Percentiles rank a stretch among this genome's conserved stretches.
These are phyloP conservation scores for Hemiscyllium ocellatum DNA, from an alignment of 2,113 vertebrate genomes.

Conservation along the genomic window DNA sequence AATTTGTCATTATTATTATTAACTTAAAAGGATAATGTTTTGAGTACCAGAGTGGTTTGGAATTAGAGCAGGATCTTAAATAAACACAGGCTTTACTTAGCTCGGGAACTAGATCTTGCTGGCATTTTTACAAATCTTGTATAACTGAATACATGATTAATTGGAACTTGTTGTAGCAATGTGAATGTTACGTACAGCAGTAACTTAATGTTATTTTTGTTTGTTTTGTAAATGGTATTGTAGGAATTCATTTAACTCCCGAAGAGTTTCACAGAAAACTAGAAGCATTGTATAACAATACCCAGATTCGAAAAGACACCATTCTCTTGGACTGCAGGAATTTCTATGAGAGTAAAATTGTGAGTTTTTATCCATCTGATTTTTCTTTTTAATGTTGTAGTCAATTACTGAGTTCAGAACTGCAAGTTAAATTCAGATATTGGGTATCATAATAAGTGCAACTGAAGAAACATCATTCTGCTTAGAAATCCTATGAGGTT, in stretches of 20 bases:
- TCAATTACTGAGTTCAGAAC: neutral
- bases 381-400: neutral
- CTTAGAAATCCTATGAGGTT: neutral
- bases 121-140: neutral
- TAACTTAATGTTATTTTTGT: conserved; percentile 24
- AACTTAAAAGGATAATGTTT: neutral
- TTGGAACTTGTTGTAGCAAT: neutral
- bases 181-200: too few species aligned
- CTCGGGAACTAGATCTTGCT: neutral
- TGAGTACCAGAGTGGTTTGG: neutral
- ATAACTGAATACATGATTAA: neutral
- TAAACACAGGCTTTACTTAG: neutral
- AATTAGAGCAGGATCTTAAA: neutral
- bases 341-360: conserved; percentile 98
- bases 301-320: conserved; percentile 60
- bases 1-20: neutral
- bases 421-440: neutral
- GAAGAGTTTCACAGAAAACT: conserved; percentile 87
- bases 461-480: neutral
- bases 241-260: conserved; percentile 82
- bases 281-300: conserved; percentile 60
- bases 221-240: conserved; percentile 41
- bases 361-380: conserved; percentile 55
- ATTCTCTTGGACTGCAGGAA: conserved; percentile 91
- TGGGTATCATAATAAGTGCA: neutral